Base-by-base conservation (phyloP, 2,113 vertebrate species). In the Leucopsar rothschildi region DNA sequence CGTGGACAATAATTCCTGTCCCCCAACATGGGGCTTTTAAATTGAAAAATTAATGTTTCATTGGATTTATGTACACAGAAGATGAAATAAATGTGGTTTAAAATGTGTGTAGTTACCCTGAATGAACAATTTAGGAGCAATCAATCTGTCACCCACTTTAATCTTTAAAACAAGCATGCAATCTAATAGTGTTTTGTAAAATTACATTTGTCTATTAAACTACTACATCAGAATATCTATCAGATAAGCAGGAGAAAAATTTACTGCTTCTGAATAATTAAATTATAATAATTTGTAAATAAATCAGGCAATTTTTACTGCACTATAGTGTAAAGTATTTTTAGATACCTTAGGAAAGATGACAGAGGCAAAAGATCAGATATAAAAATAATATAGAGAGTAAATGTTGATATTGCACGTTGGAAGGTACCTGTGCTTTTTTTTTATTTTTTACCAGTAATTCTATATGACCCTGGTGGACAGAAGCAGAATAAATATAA, bases 141-240 rank as follows among this genome's bases (percentile, higher is more conserved):
- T 45, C 69, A 44, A 49, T 92, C 81, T 82, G 75, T 86, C 77
- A 55, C 47, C 29, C 35, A 23, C 45, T 95, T 80, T 85, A 86
- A 81, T 90, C 35, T 96, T 73, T 88, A 76, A 92, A 97, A 93
- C 40, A 96, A 94, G 78, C 69, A 78, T 35, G 71, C 7, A 6
- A 65, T 68, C 68, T 90, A 81, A 64, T 22, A 45, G 18, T 52
- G 13, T 39, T 77, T 66, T 63, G 57, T 50, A 77, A 91, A 92
- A 89, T 73, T 87, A 59, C 31, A 37, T 91, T 95, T 85, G 50
- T 96, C 63, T 93, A 85, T 75, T 71, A 77, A 96, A 82, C n/a
- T n/a, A 20, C 64, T 84, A 12, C 60, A 31, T 88, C 57, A 75
- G 78, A 82, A 73, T 47, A 84, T 31, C 33, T 82, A 76, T 75